Conservation (phyloP, 1,140 invertebrate genomes). For the Colletes gigas region DNA sequence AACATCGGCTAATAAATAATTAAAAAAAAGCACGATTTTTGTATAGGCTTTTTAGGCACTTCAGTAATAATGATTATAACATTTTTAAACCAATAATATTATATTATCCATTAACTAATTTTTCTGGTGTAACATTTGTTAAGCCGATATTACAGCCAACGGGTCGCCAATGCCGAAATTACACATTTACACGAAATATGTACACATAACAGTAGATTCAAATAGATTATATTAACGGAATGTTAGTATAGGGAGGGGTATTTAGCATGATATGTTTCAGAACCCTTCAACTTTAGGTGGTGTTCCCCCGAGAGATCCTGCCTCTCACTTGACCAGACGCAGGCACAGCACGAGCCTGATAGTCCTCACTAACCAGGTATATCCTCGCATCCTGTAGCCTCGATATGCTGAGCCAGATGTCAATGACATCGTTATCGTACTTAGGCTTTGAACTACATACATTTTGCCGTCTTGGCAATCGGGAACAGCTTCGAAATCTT, state of each 20-base stretch:
- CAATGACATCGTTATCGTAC: conserved; percentile 41
- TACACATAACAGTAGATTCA: conserved; percentile 38
- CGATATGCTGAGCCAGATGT: conserved; percentile 54
- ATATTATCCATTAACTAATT: conserved; percentile 26
- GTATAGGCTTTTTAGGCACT: conserved; percentile 35
- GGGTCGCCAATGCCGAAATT: conserved; percentile 7
- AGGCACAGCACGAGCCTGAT: conserved; percentile 86
- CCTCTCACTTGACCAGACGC: conserved; percentile 85
- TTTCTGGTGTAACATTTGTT: conserved; percentile 14
- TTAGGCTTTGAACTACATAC: conserved; percentile 36
- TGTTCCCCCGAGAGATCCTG: conserved; percentile 79
- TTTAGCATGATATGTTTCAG: conserved; percentile 81
- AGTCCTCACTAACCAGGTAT: conserved; percentile 84
- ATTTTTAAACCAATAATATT: conserved; percentile 36
- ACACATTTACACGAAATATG: conserved; percentile 22
- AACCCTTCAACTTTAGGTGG: conserved; percentile 82
- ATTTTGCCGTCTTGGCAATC: conserved; percentile 33
- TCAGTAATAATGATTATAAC: conserved; percentile 39
- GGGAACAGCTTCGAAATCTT: conserved; percentile 26
- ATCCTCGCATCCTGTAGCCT: conserved; percentile 69
- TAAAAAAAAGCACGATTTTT: conserved; percentile 48
- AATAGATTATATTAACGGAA: conserved; percentile 56
- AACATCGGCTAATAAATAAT: conserved; percentile 11
- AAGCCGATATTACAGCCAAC: neutral
- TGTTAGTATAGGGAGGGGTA: conserved; percentile 72